phyloP scores from a whole-genome alignment of 92 coral and sea anemone species.

The Anthopleura xanthogrammica region DNA sequence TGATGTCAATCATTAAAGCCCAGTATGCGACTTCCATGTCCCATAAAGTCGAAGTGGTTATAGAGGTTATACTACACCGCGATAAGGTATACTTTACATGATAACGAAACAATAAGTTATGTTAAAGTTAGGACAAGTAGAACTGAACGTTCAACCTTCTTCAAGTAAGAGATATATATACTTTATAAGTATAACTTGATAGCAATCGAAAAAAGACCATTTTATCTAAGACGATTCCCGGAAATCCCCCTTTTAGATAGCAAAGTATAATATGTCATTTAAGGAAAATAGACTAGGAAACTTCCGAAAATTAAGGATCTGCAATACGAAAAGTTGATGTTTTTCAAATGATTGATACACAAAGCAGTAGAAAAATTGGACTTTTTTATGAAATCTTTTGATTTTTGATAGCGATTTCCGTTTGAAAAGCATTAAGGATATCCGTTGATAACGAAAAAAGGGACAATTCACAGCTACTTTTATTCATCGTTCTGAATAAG shows the following conservation, averaged over 20 bases:
- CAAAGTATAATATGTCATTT: slow-evolving; percentile 1
- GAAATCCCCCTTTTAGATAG: neutral
- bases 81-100: neutral
- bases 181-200: neutral
- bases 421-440: neutral
- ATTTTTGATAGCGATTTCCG: neutral
- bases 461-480: neutral
- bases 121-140: neutral
- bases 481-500: neutral
- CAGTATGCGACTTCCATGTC: neutral
- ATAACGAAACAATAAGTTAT: neutral
- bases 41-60: no score
- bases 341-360: neutral
- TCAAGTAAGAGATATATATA: neutral
- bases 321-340: neutral
- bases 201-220: neutral
- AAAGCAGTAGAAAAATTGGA: neutral
- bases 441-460: neutral
- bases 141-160: neutral
- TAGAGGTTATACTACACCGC: neutral
- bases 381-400: neutral
- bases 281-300: slow-evolving; percentile 2
- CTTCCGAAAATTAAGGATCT: slow-evolving; percentile 2
- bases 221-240: neutral
- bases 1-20: neutral